Evolutionary conservation across 64 coral and sea anemone genomes (phyloP).

Genomic region (Pocillopora damicornis): DNA sequence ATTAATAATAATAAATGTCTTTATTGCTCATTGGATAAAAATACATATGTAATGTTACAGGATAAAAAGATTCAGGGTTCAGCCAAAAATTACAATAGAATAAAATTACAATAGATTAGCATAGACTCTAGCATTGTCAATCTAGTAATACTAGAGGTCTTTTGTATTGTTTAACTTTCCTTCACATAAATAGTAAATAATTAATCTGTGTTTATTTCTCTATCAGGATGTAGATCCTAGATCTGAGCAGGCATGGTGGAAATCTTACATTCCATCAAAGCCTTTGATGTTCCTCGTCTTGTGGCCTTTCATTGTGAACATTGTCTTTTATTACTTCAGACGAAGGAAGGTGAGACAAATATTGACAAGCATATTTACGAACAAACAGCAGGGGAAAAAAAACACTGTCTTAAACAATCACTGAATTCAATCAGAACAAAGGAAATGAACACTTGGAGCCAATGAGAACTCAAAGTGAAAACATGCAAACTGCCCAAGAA

Average conservation of each 20-base stretch:
- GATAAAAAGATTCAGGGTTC: too few species aligned
- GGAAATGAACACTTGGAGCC: too few species aligned
- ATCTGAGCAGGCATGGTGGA: conserved; percentile 68
- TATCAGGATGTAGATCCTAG: conserved; percentile 16
- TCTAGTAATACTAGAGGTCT: too few species aligned
- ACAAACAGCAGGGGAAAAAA: background rate
- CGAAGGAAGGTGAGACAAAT: conserved; percentile 53
- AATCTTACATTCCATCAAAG: conserved; percentile 76
- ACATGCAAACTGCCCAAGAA: too few species aligned
- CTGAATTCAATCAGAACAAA: background rate
- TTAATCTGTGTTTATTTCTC: background rate
- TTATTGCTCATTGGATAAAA: too few species aligned
- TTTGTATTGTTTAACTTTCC: too few species aligned
- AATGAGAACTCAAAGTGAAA: too few species aligned
- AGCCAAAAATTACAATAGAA: too few species aligned
- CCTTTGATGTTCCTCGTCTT: conserved; percentile 77
- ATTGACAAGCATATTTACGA: background rate
- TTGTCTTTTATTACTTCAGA: conserved; percentile 72
- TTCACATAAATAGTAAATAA: background rate
- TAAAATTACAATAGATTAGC: too few species aligned
- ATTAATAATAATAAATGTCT: too few species aligned
- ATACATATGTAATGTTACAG: too few species aligned
- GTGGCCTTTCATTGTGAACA: conserved; percentile 92
- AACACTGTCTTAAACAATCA: background rate
- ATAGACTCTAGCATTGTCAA: too few species aligned